These are phyloP conservation scores for Acestrorhynchus altus DNA, from an alignment of 2,797 vertebrate species.

Conservation along the genomic window DNA sequence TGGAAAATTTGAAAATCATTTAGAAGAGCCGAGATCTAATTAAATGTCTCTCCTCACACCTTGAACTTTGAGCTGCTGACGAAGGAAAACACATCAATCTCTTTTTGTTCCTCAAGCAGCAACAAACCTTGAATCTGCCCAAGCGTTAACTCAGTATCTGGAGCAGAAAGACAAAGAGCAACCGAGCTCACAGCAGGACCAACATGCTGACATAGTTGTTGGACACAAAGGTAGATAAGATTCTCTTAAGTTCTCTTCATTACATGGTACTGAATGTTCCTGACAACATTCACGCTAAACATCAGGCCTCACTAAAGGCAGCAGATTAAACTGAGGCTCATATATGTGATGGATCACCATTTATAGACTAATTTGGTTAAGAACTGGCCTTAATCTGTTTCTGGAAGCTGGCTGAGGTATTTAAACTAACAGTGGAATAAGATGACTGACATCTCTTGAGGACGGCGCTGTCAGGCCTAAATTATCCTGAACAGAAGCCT, in stretches of 20 bases:
- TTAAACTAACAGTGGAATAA: background rate
- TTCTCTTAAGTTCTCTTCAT: constrained; percentile 2
- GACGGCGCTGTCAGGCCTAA: constrained; percentile 6
- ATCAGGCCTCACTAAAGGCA: background rate
- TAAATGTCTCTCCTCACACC: constrained; percentile 56
- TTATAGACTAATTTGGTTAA: background rate
- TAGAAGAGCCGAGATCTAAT: constrained; percentile 56
- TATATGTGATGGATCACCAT: background rate
- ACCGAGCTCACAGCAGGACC: constrained; percentile 38
- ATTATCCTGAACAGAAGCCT: background rate
- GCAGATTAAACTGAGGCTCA: background rate
- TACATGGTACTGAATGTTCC: background rate
- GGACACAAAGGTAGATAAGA: constrained; percentile 42
- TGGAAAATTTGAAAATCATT: constrained; percentile 59
- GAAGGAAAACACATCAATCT: constrained; percentile 62
- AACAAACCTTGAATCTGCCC: constrained; percentile 56
- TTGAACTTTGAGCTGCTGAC: constrained; percentile 61
- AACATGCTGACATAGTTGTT: constrained; percentile 48
- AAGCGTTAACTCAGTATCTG: constrained; percentile 56
- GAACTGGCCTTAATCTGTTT: background rate
- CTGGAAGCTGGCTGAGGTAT: background rate
- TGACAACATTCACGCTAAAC: constrained; percentile 14
- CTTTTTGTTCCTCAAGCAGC: constrained; percentile 54
- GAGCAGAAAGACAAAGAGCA: constrained; percentile 53
- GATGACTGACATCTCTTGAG: constrained; percentile 15